Base-by-base conservation (phyloP, 2,888 invertebrate genomes). In the Chymomyza amoena region DNA sequence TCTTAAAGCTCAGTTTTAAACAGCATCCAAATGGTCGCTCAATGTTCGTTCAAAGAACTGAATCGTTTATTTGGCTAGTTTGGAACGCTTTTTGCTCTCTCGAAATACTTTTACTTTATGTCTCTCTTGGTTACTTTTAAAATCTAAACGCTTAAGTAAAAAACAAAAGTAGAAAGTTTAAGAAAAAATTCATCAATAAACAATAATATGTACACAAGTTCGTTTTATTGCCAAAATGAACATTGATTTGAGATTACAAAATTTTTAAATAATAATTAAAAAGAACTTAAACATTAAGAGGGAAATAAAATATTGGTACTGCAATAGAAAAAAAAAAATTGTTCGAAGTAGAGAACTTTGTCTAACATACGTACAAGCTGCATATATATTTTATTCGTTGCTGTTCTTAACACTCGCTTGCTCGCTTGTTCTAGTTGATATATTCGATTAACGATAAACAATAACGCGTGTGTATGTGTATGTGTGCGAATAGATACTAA, bases 151-250 rank as follows among this genome's bases (percentile, higher is more conserved):
- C 10, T 20, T 20, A 56, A 20, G 18, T 20, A 56, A 56, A 20
- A 56, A 56, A 56, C 13, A 56, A 56, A 28, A 61, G 52, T 28
- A 54, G 4, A 16, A 2, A 54, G 18, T 54, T 45, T 51, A 60
- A 16, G 45, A 32, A 61, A 61, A 61, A 32, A 61, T 61, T 13
- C 13, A 6, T 13, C 54, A 69, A 65, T 28, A 77, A 81, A 76
- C 72, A 79, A 86, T 83, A 81, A 85, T 86, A 84, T 81, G 77
- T 81, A 79, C 81, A 75, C 66, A 74, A 74, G 70, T 73, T 80
- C 68, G 70, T 72, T 82, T 84, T 81, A 86, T 81, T 81, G 74
- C 70, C 75, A 71, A 74, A 74, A 13, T 45, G 13, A 45, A 45
- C 39, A 13, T 45, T 6, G 10, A 13, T 45, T 45, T 4, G 13